Evolutionary conservation across 2,888 invertebrate genomes (phyloP), one percentile per base, ranked within the genome.

Genomic region (Aspidiotus destructor): DNA sequence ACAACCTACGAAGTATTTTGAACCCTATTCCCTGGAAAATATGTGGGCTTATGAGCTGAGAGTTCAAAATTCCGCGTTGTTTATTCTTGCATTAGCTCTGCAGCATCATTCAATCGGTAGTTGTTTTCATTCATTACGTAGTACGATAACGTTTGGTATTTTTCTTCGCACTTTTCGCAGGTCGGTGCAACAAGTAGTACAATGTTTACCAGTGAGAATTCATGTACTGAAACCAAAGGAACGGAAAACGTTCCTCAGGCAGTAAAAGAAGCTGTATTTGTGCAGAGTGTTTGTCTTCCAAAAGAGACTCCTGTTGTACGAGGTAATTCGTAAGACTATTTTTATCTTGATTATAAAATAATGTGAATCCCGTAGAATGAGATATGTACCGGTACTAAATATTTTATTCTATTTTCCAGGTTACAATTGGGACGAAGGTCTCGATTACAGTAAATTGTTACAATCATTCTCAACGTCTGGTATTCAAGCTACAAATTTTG

Each of bases 401-500:
- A 15, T 62, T 15, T 7, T 44, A 60, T 52, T 60, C 13, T 9
- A 65, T 42, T 64, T 60, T 28, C 61, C 69, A 80, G 98, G 97
- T 7, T 98, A 96, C 78, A 92, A 99, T 76, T 99, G 94, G 85
- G 93, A 93, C 77, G 80, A 85, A 73, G 90, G 96, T 60, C 79
- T 95, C 8, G 84, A 98, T 77, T 95, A 94, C 77, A 85, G 88
- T 72, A 85, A 86, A 74, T 79, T 99, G 68, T 81, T 99, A 57
- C 81, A 87, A 72, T 86, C 88, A 41, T 99, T 89, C 77, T 77
- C 82, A 42, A 81, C 83, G 69, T 88, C 88, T 17, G 99, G 99
- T n/a, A 98, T 99, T 78, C 99, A 99, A 81, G 96, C 98, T 0
- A 95, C 96, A 0, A 94, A 88, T 81, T 89, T 98, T 76, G 96